Evolutionary conservation across 1,140 invertebrate genomes (phyloP), one percentile per base, ranked within the genome.

Genomic region (Drusus annulatus): DNA sequence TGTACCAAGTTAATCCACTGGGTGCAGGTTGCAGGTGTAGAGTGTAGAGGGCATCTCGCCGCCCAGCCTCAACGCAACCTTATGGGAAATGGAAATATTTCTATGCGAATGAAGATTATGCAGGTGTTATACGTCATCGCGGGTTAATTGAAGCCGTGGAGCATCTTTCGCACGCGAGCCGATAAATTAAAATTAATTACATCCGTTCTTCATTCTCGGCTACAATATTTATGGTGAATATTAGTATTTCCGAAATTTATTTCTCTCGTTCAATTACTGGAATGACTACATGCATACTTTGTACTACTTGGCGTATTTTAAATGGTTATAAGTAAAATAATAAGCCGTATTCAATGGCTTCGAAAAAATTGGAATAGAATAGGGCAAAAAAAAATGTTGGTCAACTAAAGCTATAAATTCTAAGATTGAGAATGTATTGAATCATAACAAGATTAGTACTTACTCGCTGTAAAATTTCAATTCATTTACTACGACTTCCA

Each of bases 81-180:
- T 77, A 77, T 77, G 60, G 60, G 75, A 77, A 77, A 65, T 77
- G 60, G 75, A 77, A 77, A 65, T 77, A 31, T 31, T 51, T 17
- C 60, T 45, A 45, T n/a, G 75, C 75, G 52, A 76, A 31, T 31
- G 25, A 17, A 74, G 45, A 51, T 52, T 15, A 36, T 51, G 56
- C 75, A 77, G 75, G 75, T 77, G 75, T 77, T 65, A 77, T 75
- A 65, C 58, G 75, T 60, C 56, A 77, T 36, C 31, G 19, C n/a
- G 56, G 36, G 75, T 77, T 77, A 77, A 77, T 77, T 77, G 75
- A 63, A 58, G 75, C 45, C 60, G 28, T 36, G 2, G 54, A 54
- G 16, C 56, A 75, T 36, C 73, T 31, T 75, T 31, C 16, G 73
- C 73, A 75, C 73, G 73, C 73, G 73, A 75, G 25, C 19, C 28